Evolutionary conservation across 2,113 vertebrate species (phyloP), one percentile per base, ranked within the genome.

Genomic region (Tragulus kanchil): DNA sequence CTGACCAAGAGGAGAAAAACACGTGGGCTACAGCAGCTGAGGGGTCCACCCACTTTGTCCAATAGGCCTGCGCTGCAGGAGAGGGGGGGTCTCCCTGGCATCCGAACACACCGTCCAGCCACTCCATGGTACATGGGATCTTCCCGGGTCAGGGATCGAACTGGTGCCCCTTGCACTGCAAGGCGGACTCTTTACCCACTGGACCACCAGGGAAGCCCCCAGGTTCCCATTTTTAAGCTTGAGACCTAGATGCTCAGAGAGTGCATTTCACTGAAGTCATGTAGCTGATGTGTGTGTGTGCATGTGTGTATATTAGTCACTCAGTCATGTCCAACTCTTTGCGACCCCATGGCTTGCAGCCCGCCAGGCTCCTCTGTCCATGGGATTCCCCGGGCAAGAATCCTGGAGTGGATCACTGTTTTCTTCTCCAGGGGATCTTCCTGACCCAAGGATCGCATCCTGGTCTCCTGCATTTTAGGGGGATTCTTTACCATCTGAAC

Each of bases 211-310:
- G 36, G 36, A 36, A 36, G 36, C 36, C 36, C 36, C 36, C 36
- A 36, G 36, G 36, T 36, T 36, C 36, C 36, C 36, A 36, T 36
- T 36, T 36, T 36, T 45, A 25, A 14, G 15, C 12, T 3, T 8
- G 16, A 67, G 50, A 48, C 19, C 52, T 56, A 28, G 26, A 17
- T 14, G 19, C 50, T 69, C 42, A 21, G 48, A 61, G 52, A 61
- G 36, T 23, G 12, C 13, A 1, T 0, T 0, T 17, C 1, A 1
- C 36, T 25, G 21, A 48, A 78, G 31, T n/a, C 50, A 56, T 0
- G 0, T 3, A 69, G 86, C 25, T 19, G 8, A 21, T 3, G 36
- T 23, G 67, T 42, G 64, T 9, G 6, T 65, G 42, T 73, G 42
- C n/a, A 14, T 6, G 62, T 64, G 62, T 4, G 65, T 36, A 36